phyloP scores from a whole-genome alignment of 1,140 invertebrate species.

The Drosophila mayri region DNA sequence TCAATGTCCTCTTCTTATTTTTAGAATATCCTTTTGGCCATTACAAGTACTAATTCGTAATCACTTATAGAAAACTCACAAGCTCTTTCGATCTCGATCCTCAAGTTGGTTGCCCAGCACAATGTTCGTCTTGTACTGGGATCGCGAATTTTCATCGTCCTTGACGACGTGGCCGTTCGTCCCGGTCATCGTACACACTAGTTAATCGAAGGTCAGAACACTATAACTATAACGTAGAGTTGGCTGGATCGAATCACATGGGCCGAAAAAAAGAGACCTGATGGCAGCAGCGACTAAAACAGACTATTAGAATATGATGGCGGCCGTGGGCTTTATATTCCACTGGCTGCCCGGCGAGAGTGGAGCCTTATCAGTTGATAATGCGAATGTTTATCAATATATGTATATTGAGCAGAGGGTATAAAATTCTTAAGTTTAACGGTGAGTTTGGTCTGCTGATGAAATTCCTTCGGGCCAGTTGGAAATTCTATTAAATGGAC shows the following conservation, averaged over 20 bases:
- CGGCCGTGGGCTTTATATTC: slow-evolving; percentile 46
- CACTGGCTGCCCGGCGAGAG: slow-evolving; percentile 1
- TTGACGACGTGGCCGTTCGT: slow-evolving; percentile 59
- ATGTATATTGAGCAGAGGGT: slow-evolving; percentile 23
- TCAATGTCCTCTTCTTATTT: neutral
- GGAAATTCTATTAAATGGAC: neutral
- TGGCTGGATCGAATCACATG: slow-evolving; percentile 1
- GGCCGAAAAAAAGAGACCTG: slow-evolving; percentile 9
- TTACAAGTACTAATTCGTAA: too few species aligned
- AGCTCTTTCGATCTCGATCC: slow-evolving; percentile 55
- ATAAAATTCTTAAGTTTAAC: slow-evolving; percentile 46
- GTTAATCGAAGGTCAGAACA: slow-evolving; percentile 1
- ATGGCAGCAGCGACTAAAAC: slow-evolving; percentile 4
- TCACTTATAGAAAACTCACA: slow-evolving; percentile 54
- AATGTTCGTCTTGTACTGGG: slow-evolving; percentile 73
- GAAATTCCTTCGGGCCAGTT: slow-evolving; percentile 9
- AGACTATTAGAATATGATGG: slow-evolving; percentile 32
- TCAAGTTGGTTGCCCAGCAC: slow-evolving; percentile 56
- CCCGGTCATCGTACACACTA: slow-evolving; percentile 50
- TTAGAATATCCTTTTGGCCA: neutral
- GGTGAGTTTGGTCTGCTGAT: slow-evolving; percentile 34
- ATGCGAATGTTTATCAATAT: slow-evolving; percentile 34
- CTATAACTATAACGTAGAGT: neutral
- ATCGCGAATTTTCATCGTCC: slow-evolving; percentile 64
- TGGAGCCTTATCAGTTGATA: slow-evolving; percentile 34